A percentile compares a stretch with the other conserved stretches of the same genome.
Evolutionary conservation across 2,113 vertebrate species (phyloP).

Genomic region (Setophaga kirtlandii): DNA sequence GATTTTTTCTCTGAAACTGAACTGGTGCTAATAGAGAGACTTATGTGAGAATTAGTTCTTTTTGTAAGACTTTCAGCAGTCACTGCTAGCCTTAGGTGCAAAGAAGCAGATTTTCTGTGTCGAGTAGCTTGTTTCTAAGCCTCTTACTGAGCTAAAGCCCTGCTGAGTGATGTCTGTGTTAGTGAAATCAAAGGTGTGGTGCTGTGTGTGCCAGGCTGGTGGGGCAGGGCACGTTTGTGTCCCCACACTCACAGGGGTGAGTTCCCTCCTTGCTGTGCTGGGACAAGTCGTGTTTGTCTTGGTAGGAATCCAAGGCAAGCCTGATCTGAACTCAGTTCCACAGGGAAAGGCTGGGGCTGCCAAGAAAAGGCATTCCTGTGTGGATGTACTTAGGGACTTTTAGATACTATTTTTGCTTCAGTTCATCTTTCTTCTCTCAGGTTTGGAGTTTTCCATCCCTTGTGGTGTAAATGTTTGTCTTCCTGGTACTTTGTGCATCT

Average conservation of each 20-base stretch:
- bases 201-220: not conserved
- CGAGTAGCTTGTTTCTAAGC: slow-evolving; percentile 5
- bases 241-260: not conserved
- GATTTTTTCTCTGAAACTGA: not conserved
- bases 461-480: rapidly evolving
- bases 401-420: not conserved
- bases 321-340: not conserved
- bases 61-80: not conserved
- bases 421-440: not conserved
- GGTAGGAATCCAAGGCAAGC: not conserved
- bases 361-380: not conserved
- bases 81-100: not conserved
- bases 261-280: not conserved
- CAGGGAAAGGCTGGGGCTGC: not conserved
- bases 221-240: rapidly evolving
- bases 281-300: not conserved
- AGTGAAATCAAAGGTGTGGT: not conserved
- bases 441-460: not conserved
- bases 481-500: not conserved
- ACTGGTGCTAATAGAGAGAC: not conserved
- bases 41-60: not conserved
- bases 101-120: not conserved
- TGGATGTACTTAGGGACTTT: rapidly evolving
- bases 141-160: not conserved
- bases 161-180: not conserved